Conservation (phyloP, 1,140 invertebrate genomes). For the Bursaphelenchus mucronatus region DNA sequence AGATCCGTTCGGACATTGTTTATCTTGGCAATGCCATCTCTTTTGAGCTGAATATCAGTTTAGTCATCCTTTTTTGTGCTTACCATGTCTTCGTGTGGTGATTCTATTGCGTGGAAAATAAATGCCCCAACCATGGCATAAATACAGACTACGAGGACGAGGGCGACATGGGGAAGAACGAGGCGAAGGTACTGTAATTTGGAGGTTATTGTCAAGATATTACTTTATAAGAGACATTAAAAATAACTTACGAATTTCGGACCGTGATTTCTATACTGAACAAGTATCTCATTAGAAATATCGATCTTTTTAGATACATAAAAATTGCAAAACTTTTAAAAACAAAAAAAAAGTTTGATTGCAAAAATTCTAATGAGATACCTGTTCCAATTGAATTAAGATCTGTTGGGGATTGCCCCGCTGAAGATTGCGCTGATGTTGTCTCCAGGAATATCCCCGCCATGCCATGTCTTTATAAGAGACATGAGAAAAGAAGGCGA, state of each 20-base stretch:
- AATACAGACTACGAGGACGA: slow-evolving; percentile 84
- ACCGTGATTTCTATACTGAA: slow-evolving; percentile 1
- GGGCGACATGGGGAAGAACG: slow-evolving; percentile 71
- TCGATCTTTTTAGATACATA: background rate
- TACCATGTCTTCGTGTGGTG: slow-evolving; percentile 68
- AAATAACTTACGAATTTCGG: slow-evolving; percentile 2
- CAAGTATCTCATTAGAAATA: background rate
- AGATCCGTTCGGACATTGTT: slow-evolving; percentile 38
- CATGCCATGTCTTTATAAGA: no score
- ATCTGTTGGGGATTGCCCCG: no score
- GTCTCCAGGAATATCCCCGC: no score
- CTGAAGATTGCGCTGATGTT: no score
- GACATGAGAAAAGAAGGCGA: no score
- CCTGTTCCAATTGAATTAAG: no score
- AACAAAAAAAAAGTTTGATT: background rate
- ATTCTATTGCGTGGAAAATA: slow-evolving; percentile 81
- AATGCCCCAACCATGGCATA: slow-evolving; percentile 92
- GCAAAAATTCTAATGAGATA: no score
- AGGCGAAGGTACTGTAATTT: slow-evolving; percentile 52
- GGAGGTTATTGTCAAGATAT: background rate
- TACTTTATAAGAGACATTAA: no score
- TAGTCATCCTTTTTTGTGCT: slow-evolving; percentile 38
- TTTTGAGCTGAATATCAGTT: slow-evolving; percentile 46
- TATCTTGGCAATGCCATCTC: slow-evolving; percentile 39
- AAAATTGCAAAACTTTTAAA: background rate